Percentiles rank a stretch among this genome's conserved stretches.
These are phyloP conservation scores for Oreortyx pictus DNA, from an alignment of 2,797 vertebrate genomes.

Conservation along the genomic window DNA sequence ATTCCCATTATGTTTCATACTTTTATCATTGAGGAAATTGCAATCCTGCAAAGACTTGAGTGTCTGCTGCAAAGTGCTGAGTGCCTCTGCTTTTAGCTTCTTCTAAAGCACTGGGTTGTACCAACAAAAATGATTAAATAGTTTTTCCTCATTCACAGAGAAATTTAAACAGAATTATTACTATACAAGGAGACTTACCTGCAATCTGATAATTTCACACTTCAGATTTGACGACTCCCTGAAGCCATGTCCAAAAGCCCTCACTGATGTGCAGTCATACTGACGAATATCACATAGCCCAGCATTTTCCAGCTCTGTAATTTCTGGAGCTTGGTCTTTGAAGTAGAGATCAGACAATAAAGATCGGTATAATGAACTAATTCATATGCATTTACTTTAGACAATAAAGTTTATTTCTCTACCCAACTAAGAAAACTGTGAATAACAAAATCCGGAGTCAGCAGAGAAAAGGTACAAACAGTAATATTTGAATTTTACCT, in stretches of 20 bases:
- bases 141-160: background rate
- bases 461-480: background rate
- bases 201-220: slow-evolving; percentile 91
- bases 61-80: slow-evolving; percentile 16
- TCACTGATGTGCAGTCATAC: slow-evolving; percentile 82
- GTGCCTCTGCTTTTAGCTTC: slow-evolving; percentile 30
- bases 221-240: slow-evolving; percentile 83
- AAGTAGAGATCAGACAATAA: slow-evolving; percentile 61
- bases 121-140: background rate
- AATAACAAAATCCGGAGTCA: background rate
- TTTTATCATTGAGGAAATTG: slow-evolving; percentile 27
- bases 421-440: background rate
- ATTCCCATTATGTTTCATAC: slow-evolving; percentile 34
- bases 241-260: slow-evolving; percentile 86
- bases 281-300: slow-evolving; percentile 88
- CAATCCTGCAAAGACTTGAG: slow-evolving; percentile 9
- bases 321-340: slow-evolving; percentile 90
- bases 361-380: background rate
- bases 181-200: slow-evolving; percentile 79
- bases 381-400: background rate
- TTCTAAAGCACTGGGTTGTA: background rate
- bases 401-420: background rate
- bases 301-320: slow-evolving; percentile 83
- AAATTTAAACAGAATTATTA: background rate
- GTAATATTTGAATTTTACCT: background rate